Base-by-base conservation (phyloP, 92 coral and sea anemone species). In the Anthopleura xanthogrammica region DNA sequence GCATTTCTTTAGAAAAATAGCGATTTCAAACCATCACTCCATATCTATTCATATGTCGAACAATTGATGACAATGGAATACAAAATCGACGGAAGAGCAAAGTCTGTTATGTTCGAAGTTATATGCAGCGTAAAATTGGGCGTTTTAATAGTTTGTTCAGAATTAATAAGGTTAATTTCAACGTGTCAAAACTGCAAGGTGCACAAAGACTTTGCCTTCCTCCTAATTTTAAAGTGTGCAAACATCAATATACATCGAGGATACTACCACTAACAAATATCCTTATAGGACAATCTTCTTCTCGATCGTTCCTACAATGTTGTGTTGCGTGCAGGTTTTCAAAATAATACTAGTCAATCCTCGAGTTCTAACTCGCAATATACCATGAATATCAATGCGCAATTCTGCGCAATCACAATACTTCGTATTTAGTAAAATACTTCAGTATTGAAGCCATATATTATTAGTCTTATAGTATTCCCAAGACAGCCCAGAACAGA, bases 161-260 rank as follows among this genome's bases (percentile, higher is more conserved):
- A 80, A 17, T 60, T 80, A 80, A 80, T 80, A 43, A 80, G 83
- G 46, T 65, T 80, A 41, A 80, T 80, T 80, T 64, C 74, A 29
- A 68, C 42, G 74, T 65, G 73, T 60, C 83, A 80, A 77, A 77
- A 12, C 42, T 55, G 62, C 7, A 41, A 80, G 72, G 72, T 39
- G 75, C 41, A 46, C 83, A 80, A 80, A 80, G 56, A 40, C 46
- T 80, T 62, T 80, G 50, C 50, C 52, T 60, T 80, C 57, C 52
- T 65, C 56, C 75, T 65, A 80, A 80, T 80, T 80, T 68, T 80
- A 41, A 65, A 55, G 55, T 80, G 58, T 80, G 83, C 80, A 77
- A 77, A 77, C 80, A 77, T 52, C 17, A 52, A 77, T 77, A 77
- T 52, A 77, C 29, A 46, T 43, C 14, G 64, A 77, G 74, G 74